Base-by-base conservation (phyloP, 2,888 invertebrate genomes). In the Drosophila seclusa region DNA sequence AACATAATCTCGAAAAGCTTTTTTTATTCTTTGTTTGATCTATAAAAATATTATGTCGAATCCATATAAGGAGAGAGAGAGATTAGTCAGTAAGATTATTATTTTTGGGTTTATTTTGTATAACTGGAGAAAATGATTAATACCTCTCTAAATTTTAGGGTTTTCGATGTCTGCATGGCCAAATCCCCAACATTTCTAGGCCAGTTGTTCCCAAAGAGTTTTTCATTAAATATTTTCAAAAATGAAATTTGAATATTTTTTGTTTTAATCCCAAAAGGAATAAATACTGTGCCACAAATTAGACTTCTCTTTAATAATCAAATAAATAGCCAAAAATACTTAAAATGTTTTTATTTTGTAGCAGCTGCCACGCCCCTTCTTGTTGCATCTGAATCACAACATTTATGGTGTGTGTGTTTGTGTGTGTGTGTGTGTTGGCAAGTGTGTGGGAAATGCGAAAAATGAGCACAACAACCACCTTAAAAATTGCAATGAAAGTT, bases 401-500 rank as follows among this genome's bases (percentile, higher is more conserved):
- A 24, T 24, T 45, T 45, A 38, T 38, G 38, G 38, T 38, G 32
- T 34, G 42, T 7, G 29, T 24, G 11, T 34, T 18, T 21, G 29
- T 27, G 32, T 18, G 27, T n/a, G 36, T 34, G 16, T 16, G 18
- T 27, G 16, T 21, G 16, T 32, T 18, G 21, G 13, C 13, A 31
- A 31, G n/a, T 29, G 29, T 2, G 18, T 21, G 38, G 38, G 10
- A 34, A 13, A 53, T 31, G 31, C 24, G 38, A 34, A 27, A 27
- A 50, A 50, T 21, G 45, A 13, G 55, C 76, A 69, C 72, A 78
- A 67, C 66, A 62, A 76, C 84, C 87, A 87, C 87, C 89, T 87
- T 87, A 72, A 84, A 89, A 87, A 87, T 70, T 76, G 89, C 89
- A 84, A 89, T 87, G 89, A 89, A 87, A 83, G 78, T 85, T 85